These are phyloP conservation scores for Oxytorus armatus DNA, from an alignment of 2,888 invertebrate species.

Conservation along the genomic window DNA sequence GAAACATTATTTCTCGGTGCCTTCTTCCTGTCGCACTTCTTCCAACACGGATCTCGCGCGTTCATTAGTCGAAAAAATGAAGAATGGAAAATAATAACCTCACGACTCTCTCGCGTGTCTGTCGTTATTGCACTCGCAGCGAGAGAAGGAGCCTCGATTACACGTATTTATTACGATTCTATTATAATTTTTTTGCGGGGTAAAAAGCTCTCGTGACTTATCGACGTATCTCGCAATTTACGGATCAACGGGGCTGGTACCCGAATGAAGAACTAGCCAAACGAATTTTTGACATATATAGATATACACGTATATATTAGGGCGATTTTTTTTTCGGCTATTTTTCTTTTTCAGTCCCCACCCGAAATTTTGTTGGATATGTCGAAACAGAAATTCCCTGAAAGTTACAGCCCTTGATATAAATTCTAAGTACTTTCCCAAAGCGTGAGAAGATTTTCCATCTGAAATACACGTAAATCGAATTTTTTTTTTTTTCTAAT, in stretches of 20 bases:
- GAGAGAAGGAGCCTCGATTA: conserved; percentile 53
- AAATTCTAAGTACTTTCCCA: no score
- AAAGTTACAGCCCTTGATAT: no score
- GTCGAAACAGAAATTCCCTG: no score
- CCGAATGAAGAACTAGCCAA: conserved; percentile 4
- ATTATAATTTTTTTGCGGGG: conserved; percentile 33
- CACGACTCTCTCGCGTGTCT: conserved; percentile 53
- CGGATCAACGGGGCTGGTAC: neutral
- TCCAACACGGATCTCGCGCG: conserved; percentile 66
- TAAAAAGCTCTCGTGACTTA: conserved; percentile 26
- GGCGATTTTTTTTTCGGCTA: no score
- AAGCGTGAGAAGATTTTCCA: no score
- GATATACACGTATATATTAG: no score
- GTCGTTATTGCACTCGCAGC: conserved; percentile 58
- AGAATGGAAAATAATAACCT: conserved; percentile 7
- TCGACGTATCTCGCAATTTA: conserved; percentile 28
- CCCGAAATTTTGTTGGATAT: no score
- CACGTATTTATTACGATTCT: conserved; percentile 5
- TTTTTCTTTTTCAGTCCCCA: no score
- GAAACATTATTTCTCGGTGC: conserved; percentile 76
- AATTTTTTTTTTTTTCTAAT: no score
- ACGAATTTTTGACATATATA: conserved; percentile 1
- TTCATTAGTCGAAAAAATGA: conserved; percentile 36
- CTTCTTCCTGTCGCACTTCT: conserved; percentile 76
- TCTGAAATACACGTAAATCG: no score